A percentile compares a stretch with the other conserved stretches of the same genome.
Evolutionary conservation across 1,140 invertebrate species (phyloP).

Genomic region (Ceratitis capitata): DNA sequence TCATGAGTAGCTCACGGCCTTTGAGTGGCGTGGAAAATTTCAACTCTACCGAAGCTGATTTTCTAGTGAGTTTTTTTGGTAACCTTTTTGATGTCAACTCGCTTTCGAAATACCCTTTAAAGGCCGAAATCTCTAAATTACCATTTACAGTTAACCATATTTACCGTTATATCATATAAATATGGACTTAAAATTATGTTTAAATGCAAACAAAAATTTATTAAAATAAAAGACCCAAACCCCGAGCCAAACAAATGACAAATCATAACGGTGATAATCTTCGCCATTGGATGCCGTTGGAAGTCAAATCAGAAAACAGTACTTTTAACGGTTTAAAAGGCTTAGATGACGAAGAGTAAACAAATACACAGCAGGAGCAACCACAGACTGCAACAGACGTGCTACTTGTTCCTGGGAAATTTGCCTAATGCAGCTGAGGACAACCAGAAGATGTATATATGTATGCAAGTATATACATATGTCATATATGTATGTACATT

Average conservation of each 20-base stretch:
- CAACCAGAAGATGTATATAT: neutral
- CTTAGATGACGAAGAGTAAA: neutral
- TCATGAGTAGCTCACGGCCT: no score
- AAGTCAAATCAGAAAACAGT: neutral
- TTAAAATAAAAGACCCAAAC: neutral
- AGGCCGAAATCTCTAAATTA: no score
- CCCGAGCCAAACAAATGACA: neutral
- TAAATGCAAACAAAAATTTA: neutral
- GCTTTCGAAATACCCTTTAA: no score
- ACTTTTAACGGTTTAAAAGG: conserved; percentile 9
- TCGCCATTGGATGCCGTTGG: neutral
- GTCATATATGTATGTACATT: neutral
- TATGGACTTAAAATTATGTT: neutral
- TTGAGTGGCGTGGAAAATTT: no score
- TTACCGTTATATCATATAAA: neutral
- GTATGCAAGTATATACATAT: neutral
- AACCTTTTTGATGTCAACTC: no score
- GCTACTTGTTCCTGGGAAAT: neutral
- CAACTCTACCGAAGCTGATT: no score
- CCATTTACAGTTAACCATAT: conserved; percentile 31
- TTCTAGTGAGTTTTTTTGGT: no score
- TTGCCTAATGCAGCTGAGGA: neutral
- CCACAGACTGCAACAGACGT: neutral
- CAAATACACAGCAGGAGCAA: neutral
- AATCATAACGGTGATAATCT: conserved; percentile 36